Evolutionary conservation across 2,797 vertebrate genomes (phyloP).

Genomic region (Oreochromis grahami): DNA sequence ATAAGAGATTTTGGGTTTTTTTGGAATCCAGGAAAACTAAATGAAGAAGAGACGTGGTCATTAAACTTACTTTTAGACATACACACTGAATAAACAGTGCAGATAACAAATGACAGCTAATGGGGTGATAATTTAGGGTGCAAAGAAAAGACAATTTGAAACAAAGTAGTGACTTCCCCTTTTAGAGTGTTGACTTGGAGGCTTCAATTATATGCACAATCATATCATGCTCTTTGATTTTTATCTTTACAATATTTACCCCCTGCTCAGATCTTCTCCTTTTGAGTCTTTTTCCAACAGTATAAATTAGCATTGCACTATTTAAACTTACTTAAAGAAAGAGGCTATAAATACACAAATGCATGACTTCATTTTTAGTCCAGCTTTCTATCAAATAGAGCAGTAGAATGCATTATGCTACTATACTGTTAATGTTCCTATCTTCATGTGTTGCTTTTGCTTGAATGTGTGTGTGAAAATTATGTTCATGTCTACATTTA

Average conservation of each 20-base stretch:
- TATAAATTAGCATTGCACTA: neutral
- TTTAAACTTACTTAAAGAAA: neutral
- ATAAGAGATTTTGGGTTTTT: neutral
- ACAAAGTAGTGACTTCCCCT: neutral
- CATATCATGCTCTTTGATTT: neutral
- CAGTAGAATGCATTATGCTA: neutral
- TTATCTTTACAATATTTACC: neutral
- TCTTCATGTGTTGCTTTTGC: neutral
- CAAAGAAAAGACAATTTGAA: neutral
- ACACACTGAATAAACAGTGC: neutral
- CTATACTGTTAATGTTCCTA: neutral
- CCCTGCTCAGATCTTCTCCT: neutral
- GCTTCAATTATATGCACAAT: neutral
- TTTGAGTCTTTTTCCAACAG: neutral
- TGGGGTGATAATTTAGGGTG: neutral
- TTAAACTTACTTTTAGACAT: neutral
- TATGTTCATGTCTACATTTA: neutral
- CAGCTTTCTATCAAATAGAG: neutral
- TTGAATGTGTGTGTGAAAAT: neutral
- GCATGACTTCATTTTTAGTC: neutral
- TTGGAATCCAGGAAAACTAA: neutral
- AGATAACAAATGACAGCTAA: neutral
- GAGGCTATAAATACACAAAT: too few relatives aligned
- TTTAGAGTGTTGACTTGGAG: neutral
- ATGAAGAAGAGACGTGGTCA: neutral